Evolutionary conservation across 2,797 vertebrate species (phyloP).

Genomic region (Cryptoblepharus egeriae): DNA sequence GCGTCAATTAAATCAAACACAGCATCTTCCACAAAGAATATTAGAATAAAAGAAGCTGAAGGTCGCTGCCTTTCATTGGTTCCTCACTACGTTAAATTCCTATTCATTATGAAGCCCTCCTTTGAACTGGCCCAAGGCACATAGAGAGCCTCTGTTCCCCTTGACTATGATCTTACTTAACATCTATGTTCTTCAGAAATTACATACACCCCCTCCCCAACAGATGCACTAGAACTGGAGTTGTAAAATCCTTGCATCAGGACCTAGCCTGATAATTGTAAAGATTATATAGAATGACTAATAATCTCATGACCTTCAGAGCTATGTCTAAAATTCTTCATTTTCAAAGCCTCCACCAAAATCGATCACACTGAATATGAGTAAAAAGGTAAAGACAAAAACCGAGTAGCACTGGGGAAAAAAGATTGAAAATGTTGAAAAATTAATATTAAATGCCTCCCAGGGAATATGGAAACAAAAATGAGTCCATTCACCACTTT

Average conservation of each 20-base stretch:
- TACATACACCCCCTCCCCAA: not conserved
- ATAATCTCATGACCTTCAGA: constrained; percentile 19
- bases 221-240: not conserved
- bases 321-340: not conserved
- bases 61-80: not conserved
- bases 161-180: not conserved
- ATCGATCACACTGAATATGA: constrained; percentile 3
- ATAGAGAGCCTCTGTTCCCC: not conserved
- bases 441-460: not conserved
- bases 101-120: not conserved
- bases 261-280: constrained; percentile 2
- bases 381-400: not conserved
- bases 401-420: not conserved
- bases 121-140: not conserved
- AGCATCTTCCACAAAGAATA: not conserved
- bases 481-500: not conserved
- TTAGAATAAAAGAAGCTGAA: not conserved
- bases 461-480: not conserved
- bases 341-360: not conserved
- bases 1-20: constrained; percentile 14
- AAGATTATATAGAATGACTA: not conserved
- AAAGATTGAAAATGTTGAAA: not conserved
- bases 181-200: constrained; percentile 11
- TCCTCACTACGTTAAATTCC: not conserved
- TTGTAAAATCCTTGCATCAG: not conserved